Evolutionary conservation across 2,113 vertebrate species (phyloP), one percentile per base, ranked within the genome.

Genomic region (Sorex araneus): DNA sequence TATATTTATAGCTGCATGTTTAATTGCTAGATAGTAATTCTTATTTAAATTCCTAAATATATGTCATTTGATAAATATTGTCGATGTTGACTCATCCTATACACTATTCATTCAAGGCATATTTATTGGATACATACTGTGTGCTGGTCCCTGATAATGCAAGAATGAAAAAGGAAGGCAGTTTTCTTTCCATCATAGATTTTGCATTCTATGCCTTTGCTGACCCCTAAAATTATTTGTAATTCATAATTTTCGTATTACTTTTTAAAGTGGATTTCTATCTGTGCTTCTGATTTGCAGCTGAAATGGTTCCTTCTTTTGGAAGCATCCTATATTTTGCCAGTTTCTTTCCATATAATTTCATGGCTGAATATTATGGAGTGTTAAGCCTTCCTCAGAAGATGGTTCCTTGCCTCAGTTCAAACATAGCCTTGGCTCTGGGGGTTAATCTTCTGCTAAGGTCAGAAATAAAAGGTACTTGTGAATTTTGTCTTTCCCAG

Each of bases 381-480:
- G 90, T 97, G 30, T 97, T 99, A 97, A 98, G 97, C 43, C 98
- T 99, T 50, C 84, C 95, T 79, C 98, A 98, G 97, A 99, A 99
- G 96, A 95, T 99, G 89, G 98, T 98, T 0, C 98, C 98, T 85
- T 99, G 99, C 97, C 99, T 99, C 82, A 98, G 99, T 96, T 99
- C 99, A 94, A 99, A 99, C 0, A 98, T 99, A 87, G 99, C 98
- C 95, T 99, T 99, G 98, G 98, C 99, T 75, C 98, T 99, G 98
- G 99, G 99, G 5, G 97, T 99, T 2, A 99, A 99, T 96, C 98
- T 99, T 5, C 98, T 99, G 12, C 98, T 99, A 94, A 99, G 99
- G 98, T 99, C 99, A 4, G 99, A 99, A 97, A 98, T 99, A 94
- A 99, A 99, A 99, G 98, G 99, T 99, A 89, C 98, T 98, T 47